Evolutionary conservation across 1,140 invertebrate genomes (phyloP).

Genomic region (Ganaspis sp.): DNA sequence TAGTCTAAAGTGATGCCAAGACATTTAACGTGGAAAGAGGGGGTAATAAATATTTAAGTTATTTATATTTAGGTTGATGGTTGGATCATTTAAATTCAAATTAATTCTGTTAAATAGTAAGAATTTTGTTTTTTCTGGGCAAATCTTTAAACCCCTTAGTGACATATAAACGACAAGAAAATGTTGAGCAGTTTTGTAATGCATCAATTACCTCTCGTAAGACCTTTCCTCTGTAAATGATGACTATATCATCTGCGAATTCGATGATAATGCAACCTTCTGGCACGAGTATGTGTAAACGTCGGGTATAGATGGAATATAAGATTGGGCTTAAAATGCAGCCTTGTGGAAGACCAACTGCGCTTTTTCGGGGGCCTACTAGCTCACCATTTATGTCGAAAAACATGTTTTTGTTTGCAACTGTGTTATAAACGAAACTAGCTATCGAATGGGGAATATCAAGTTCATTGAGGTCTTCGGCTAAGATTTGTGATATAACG

Average conservation of each 20-base stretch:
- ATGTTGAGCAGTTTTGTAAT: too few relatives aligned
- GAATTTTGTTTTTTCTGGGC: neutral
- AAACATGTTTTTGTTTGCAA: constrained; percentile 12
- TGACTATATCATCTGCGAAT: too few relatives aligned
- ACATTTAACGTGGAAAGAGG: constrained; percentile 41
- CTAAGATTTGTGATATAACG: constrained; percentile 42
- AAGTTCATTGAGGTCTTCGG: constrained; percentile 37
- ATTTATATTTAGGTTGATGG: constrained; percentile 35
- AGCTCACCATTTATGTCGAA: constrained; percentile 10
- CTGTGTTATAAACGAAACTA: constrained; percentile 34
- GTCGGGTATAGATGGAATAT: constrained; percentile 44
- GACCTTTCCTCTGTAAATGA: too few relatives aligned
- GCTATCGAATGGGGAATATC: constrained; percentile 32
- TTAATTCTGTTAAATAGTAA: neutral
- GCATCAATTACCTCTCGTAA: too few relatives aligned
- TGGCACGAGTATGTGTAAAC: constrained; percentile 35
- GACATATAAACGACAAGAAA: neutral
- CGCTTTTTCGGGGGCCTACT: neutral
- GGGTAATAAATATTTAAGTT: neutral
- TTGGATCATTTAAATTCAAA: neutral
- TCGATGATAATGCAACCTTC: neutral
- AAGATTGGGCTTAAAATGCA: constrained; percentile 39
- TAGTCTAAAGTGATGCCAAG: constrained; percentile 43
- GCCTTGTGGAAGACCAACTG: constrained; percentile 29
- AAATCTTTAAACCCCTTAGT: neutral